These are phyloP conservation scores for Rhagophthalmus giganteus DNA, from an alignment of 2,888 invertebrate genomes.

Conservation along the genomic window DNA sequence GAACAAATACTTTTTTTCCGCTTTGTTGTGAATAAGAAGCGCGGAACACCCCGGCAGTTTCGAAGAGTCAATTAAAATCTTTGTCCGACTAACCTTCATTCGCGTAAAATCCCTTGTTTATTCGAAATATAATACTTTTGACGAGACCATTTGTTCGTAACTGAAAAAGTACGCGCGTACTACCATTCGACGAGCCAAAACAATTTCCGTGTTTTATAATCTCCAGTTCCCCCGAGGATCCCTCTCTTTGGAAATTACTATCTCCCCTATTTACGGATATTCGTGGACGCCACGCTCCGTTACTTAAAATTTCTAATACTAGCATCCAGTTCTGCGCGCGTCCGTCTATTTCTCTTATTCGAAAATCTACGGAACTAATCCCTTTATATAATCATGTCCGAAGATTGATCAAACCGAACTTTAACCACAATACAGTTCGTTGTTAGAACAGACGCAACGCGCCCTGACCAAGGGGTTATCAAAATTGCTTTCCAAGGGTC, in stretches of 20 bases:
- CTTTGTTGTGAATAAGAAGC: too few relatives aligned
- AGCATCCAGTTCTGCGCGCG: neutral
- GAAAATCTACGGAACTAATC: slow-evolving; percentile 18
- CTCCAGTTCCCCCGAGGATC: too few relatives aligned
- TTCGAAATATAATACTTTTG: neutral
- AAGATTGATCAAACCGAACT: slow-evolving; percentile 29
- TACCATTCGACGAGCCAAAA: too few relatives aligned
- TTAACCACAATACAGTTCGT: slow-evolving; percentile 11
- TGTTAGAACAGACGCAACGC: slow-evolving; percentile 1
- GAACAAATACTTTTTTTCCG: too few relatives aligned
- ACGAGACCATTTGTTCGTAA: neutral
- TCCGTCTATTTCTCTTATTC: neutral
- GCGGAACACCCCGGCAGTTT: too few relatives aligned
- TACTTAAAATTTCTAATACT: neutral
- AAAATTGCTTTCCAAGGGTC: slow-evolving; percentile 28
- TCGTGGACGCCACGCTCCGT: neutral
- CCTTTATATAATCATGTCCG: slow-evolving; percentile 23
- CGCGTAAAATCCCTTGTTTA: too few relatives aligned
- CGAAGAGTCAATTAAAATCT: too few relatives aligned
- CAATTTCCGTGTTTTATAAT: too few relatives aligned
- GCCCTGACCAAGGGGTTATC: slow-evolving; percentile 15
- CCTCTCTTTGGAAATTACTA: too few relatives aligned
- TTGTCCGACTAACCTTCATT: too few relatives aligned
- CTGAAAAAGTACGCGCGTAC: too few relatives aligned
- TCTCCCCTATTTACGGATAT: neutral